Evolutionary conservation across 2,888 invertebrate species (phyloP).

Genomic region (Hemicrepidius hirtus): DNA sequence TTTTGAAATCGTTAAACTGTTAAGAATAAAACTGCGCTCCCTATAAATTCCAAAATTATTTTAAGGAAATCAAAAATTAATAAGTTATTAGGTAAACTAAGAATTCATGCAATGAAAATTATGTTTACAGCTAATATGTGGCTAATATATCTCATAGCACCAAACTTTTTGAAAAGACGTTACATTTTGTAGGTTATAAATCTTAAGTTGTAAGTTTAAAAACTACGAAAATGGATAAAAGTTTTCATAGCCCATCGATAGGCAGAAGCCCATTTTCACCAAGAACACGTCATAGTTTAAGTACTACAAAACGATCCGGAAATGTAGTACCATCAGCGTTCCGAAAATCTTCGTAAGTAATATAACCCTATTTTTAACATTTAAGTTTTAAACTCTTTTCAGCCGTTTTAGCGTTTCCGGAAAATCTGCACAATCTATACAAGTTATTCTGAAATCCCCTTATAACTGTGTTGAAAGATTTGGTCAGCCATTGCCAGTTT

Average conservation of each 20-base stretch:
- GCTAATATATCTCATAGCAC: too few species aligned
- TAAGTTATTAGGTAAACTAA: too few species aligned
- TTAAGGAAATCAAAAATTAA: too few species aligned
- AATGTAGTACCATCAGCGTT: conserved; percentile 61
- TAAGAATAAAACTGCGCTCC: too few species aligned
- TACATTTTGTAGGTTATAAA: conserved; percentile 10
- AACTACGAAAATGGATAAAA: conserved; percentile 58
- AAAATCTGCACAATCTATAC: conserved; percentile 80
- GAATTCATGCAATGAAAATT: too few species aligned
- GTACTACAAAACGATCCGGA: conserved; percentile 58
- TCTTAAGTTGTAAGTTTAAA: not conserved
- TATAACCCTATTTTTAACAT: conserved; percentile 32
- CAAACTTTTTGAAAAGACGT: not conserved
- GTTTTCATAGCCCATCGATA: conserved; percentile 54
- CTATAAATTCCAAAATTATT: too few species aligned
- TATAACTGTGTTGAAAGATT: conserved; percentile 85
- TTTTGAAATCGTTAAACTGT: too few species aligned
- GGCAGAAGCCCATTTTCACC: conserved; percentile 65
- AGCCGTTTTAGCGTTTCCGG: conserved; percentile 77
- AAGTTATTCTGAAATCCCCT: conserved; percentile 85
- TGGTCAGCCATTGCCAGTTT: conserved; percentile 88
- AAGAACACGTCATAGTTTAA: conserved; percentile 63
- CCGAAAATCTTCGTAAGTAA: conserved; percentile 68
- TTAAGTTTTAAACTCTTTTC: conserved; percentile 55
- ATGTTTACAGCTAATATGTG: too few species aligned